Evolutionary conservation across 92 coral and sea anemone genomes (phyloP).

Genomic region (Palythoa grandis): DNA sequence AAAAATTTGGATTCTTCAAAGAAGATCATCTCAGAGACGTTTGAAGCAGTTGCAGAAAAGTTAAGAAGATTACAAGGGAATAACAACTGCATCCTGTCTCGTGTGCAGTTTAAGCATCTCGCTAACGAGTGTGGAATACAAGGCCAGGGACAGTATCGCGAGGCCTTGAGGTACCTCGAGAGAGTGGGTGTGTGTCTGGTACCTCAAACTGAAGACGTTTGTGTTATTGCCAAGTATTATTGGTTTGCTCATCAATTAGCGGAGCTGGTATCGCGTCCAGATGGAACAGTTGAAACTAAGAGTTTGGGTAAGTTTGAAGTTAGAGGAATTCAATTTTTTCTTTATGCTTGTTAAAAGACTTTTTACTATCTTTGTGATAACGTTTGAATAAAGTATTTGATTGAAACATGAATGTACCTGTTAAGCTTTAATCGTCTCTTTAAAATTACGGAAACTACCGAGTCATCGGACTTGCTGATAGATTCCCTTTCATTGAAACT

Average conservation of each 20-base stretch:
- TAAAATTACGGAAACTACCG: too few species aligned
- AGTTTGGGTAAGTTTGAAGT: conserved; percentile 53
- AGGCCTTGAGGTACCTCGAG: conserved; percentile 61
- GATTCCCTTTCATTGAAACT: too few species aligned
- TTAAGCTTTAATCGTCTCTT: too few species aligned
- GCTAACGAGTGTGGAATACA: conserved; percentile 73
- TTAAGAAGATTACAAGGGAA: not conserved
- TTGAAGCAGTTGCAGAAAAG: conserved; percentile 27
- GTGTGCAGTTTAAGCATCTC: conserved; percentile 52
- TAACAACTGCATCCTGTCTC: conserved; percentile 9
- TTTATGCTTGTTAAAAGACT: not conserved
- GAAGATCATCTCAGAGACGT: conserved; percentile 17
- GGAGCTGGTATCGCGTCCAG: conserved; percentile 51
- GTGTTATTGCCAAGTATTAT: conserved; percentile 42
- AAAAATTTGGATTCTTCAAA: not conserved
- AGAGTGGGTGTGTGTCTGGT: conserved; percentile 57
- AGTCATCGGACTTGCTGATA: too few species aligned
- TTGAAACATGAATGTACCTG: too few species aligned
- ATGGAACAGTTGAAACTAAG: conserved; percentile 48
- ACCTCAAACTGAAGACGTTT: conserved; percentile 51
- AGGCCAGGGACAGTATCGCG: conserved; percentile 36
- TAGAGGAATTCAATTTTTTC: not conserved
- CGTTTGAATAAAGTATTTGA: not conserved
- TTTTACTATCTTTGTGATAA: not conserved
- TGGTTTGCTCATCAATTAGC: conserved; percentile 63